Evolutionary conservation across 2,113 vertebrate species (phyloP), one percentile per base, ranked within the genome.

Genomic region (Gymnarchus niloticus): DNA sequence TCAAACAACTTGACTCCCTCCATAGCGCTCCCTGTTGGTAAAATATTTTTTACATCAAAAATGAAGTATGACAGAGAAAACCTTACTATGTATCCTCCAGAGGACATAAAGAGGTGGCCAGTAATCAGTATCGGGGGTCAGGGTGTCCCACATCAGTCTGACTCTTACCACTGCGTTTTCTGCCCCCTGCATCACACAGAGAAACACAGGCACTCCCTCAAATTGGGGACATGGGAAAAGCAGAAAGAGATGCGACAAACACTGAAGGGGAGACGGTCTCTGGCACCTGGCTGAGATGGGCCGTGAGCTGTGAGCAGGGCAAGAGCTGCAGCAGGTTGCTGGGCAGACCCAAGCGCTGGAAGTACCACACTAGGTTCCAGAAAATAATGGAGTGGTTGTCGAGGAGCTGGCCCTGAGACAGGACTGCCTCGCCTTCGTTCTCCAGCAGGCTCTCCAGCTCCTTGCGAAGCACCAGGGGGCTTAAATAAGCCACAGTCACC

Each of bases 281-380:
- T 5, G 23, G 52, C 37, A 56, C 44, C 61, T 77, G 10, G 23
- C 25, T 8, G 77, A 91, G 49, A 0, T 87, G 86, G 83, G 90
- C 44, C 46, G 91, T 89, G n/a, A 96, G 92, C 0, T 94, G 89
- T 0, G 96, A 96, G 25, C 92, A 92, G 46, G 93, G 84, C n/a
- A 99, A 90, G 86, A 98, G 94, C 83, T 94, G 95, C 23, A 95
- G 95, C 25, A 99, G 93, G 90, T 97, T 95, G 49, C 91, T 96
- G 87, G 97, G 96, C 69, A 98, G 92, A 0, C 92, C 90, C 17
- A 99, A 93, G 21, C 97, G 95, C 85, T 96, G 95, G 93, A 98
- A 99, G 89, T 95, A 97, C 97, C 97, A 99, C 0, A 98, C 91
- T n/a, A 99, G 94, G 92, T 99, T 99, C 97, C 97, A 99, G 95